These are phyloP conservation scores for Menidia menidia DNA, from an alignment of 2,797 vertebrate genomes.

Conservation along the genomic window DNA sequence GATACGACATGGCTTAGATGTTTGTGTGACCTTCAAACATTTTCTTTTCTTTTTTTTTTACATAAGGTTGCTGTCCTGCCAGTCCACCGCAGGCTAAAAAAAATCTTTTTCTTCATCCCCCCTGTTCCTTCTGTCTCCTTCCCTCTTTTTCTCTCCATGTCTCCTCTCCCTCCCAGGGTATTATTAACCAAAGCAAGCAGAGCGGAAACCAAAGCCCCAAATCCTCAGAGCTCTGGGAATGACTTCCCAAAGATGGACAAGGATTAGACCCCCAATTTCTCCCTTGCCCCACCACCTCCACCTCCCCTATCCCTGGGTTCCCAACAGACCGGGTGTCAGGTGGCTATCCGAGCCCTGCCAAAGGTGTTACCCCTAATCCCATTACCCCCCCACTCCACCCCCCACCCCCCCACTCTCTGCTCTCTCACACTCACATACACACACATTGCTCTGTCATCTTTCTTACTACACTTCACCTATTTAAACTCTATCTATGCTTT, in stretches of 20 bases:
- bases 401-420: slow-evolving; percentile 60
- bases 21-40: slow-evolving; percentile 60
- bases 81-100: slow-evolving; percentile 71
- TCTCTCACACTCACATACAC: slow-evolving; percentile 50
- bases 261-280: slow-evolving; percentile 83
- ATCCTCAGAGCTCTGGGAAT: slow-evolving; percentile 84
- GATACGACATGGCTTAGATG: slow-evolving; percentile 37
- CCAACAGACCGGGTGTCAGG: slow-evolving; percentile 84
- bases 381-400: slow-evolving; percentile 74
- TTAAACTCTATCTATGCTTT: slow-evolving; percentile 66
- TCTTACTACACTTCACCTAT: slow-evolving; percentile 68
- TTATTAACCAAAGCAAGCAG: slow-evolving; percentile 94
- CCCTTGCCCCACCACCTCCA: slow-evolving; percentile 66
- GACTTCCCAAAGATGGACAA: slow-evolving; percentile 83
- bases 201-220: slow-evolving; percentile 88
- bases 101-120: slow-evolving; percentile 68
- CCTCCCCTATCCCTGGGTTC: slow-evolving; percentile 72
- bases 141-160: slow-evolving; percentile 71
- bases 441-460: slow-evolving; percentile 60
- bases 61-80: slow-evolving; percentile 57
- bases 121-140: slow-evolving; percentile 62
- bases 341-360: slow-evolving; percentile 79
- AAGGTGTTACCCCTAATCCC: slow-evolving; percentile 86
- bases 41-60: slow-evolving; percentile 53
- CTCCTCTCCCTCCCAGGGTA: slow-evolving; percentile 79